Evolutionary conservation across 2,113 vertebrate species (phyloP).

Genomic region (Scartelaos histophorus): DNA sequence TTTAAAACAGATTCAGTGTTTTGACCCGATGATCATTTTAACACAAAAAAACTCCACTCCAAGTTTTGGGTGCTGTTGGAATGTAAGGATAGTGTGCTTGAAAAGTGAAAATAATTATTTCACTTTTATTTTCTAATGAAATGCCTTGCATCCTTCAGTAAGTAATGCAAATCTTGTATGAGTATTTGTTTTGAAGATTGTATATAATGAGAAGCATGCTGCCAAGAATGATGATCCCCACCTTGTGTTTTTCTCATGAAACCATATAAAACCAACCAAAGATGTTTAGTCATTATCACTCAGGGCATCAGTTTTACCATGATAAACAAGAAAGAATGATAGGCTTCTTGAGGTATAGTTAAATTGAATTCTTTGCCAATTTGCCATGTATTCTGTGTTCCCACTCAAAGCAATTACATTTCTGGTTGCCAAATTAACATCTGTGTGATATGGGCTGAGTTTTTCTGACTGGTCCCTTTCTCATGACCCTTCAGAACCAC

Average conservation of each 20-base stretch:
- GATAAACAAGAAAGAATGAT: neutral
- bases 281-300: slow-evolving; percentile 22
- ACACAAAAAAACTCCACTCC: slow-evolving; percentile 86
- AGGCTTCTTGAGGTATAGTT: neutral
- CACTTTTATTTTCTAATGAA: slow-evolving; percentile 80
- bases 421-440: slow-evolving; percentile 1
- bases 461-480: slow-evolving; percentile 27
- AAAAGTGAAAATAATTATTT: slow-evolving; percentile 73
- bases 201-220: slow-evolving; percentile 48
- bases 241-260: slow-evolving; percentile 33
- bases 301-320: slow-evolving; percentile 22
- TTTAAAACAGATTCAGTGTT: slow-evolving; percentile 93
- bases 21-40: slow-evolving; percentile 89
- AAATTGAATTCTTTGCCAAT: neutral
- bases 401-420: neutral
- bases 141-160: slow-evolving; percentile 66
- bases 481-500: slow-evolving; percentile 38
- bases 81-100: slow-evolving; percentile 86
- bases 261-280: slow-evolving; percentile 25
- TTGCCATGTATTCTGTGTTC: neutral
- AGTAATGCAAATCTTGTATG: slow-evolving; percentile 32
- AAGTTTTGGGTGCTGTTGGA: slow-evolving; percentile 84
- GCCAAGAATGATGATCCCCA: slow-evolving; percentile 19
- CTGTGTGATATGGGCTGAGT: slow-evolving; percentile 4
- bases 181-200: slow-evolving; percentile 20